Conservation (phyloP, 2,797 vertebrate genomes). For the Phrynocephalus guinanensis region DNA sequence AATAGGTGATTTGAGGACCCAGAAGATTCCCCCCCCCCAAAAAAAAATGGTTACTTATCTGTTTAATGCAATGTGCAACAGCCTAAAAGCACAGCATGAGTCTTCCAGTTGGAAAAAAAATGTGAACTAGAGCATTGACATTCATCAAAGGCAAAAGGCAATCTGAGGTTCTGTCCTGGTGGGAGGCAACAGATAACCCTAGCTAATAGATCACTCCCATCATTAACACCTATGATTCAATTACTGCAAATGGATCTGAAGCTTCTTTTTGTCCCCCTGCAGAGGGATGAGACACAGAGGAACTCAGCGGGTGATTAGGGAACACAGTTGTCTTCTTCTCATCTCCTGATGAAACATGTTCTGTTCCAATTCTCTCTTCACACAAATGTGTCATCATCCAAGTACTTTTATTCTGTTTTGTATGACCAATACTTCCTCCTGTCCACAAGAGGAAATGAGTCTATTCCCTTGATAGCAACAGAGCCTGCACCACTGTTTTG, state of each 20-base stretch:
- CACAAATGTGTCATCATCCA: not conserved
- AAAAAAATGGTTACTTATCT: not conserved
- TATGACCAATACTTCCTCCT: not conserved
- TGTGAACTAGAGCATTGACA: not conserved
- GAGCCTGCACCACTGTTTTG: not conserved
- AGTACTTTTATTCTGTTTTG: not conserved
- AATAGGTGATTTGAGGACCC: not conserved
- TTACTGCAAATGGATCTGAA: slow-evolving; percentile 7
- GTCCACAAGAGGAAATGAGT: not conserved
- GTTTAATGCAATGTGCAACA: slow-evolving; percentile 3
- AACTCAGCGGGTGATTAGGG: not conserved
- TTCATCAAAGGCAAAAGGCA: not conserved
- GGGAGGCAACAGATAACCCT: not conserved
- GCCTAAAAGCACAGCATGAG: slow-evolving; percentile 4
- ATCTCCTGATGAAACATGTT: slow-evolving; percentile 17
- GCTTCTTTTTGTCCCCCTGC: not conserved
- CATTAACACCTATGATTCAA: slow-evolving; percentile 24
- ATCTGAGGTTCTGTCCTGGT: not conserved
- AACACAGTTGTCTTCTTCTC: not conserved
- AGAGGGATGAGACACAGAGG: not conserved
- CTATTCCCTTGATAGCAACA: not conserved
- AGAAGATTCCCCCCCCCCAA: not conserved
- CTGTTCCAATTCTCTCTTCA: not conserved
- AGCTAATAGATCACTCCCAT: slow-evolving; percentile 7
- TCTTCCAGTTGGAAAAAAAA: slow-evolving; percentile 7